A percentile compares a stretch with the other conserved stretches of the same genome.
Evolutionary conservation across 2,797 vertebrate genomes (phyloP).

Genomic region (Gymnocypris eckloni): DNA sequence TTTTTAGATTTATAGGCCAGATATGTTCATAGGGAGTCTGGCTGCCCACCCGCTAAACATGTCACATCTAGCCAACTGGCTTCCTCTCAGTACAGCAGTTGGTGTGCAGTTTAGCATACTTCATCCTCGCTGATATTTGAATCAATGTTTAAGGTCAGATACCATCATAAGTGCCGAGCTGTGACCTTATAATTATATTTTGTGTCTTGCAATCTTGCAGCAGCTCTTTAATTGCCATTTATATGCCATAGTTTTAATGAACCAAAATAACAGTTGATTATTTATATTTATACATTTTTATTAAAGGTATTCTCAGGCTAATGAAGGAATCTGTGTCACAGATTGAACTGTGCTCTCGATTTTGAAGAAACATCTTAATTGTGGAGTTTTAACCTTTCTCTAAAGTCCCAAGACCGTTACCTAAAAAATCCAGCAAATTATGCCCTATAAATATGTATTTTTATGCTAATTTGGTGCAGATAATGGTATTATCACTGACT

Average conservation of each 20-base stretch:
- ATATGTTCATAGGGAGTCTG: conserved; percentile 11
- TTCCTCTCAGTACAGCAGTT: neutral
- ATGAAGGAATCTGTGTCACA: neutral
- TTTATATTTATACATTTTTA: conserved; percentile 6
- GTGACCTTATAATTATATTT: neutral
- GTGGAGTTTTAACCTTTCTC: neutral
- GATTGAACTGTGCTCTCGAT: neutral
- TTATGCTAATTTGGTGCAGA: neutral
- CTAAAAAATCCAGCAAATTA: neutral
- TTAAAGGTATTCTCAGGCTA: neutral
- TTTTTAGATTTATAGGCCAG: conserved; percentile 11
- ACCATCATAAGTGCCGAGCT: neutral
- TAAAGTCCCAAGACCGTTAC: neutral
- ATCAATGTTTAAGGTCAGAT: conserved; percentile 23
- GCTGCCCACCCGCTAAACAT: neutral
- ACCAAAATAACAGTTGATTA: neutral
- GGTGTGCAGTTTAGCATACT: conserved; percentile 6
- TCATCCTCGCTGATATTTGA: conserved; percentile 11
- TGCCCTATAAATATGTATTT: neutral
- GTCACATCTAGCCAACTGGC: conserved; percentile 24
- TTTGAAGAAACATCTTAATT: conserved; percentile 2
- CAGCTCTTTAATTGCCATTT: neutral
- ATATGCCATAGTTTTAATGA: neutral
- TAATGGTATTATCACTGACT: neutral
- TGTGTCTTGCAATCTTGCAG: neutral